Evolutionary conservation across 2,797 vertebrate genomes (phyloP), one percentile per base, ranked within the genome.

Genomic region (Gorsachius magnificus): DNA sequence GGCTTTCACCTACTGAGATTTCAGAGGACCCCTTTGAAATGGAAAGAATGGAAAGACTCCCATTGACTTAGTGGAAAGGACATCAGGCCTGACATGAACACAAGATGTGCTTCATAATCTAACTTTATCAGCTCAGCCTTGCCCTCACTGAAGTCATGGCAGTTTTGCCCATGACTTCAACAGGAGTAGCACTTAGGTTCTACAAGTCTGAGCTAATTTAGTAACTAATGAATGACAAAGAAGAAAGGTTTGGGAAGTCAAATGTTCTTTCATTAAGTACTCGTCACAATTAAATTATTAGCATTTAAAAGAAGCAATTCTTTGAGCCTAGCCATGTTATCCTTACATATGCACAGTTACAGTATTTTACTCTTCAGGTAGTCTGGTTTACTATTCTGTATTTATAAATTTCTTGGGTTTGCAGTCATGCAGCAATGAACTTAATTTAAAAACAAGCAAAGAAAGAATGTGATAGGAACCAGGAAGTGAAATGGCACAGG

Each of bases 41-140:
- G 53, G 90, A 83, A 95, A 88, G 53, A 89, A 96, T 46, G 58
- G 70, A 84, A 95, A 89, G 58, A 81, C 38, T 92, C 25, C 51
- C 81, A 66, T 13, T 94, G 89, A 84, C 89, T 91, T 70, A 64
- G 50, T 33, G 56, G 71, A 83, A 94, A 89, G 78, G 66, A 83
- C 81, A 91, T 9, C 13, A 43, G 72, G 57, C 54, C 43, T 83
- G 48, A 91, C 8, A 3, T 3, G 46, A 92, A 87, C 61, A 78
- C 65, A 83, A 81, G 76, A 83, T 45, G 45, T 87, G 69, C 72
- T 71, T 83, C 76, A 88, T 60, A 76, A 81, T 38, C 51, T 72
- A 61, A 72, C 68, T 89, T 83, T 38, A 91, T 48, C 82, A 90
- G 76, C 61, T 87, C 78, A 87, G 25, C 24, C 72, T 88, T 88